Evolutionary conservation across 2,797 vertebrate species (phyloP).

Genomic region (Orestias chungarensis): DNA sequence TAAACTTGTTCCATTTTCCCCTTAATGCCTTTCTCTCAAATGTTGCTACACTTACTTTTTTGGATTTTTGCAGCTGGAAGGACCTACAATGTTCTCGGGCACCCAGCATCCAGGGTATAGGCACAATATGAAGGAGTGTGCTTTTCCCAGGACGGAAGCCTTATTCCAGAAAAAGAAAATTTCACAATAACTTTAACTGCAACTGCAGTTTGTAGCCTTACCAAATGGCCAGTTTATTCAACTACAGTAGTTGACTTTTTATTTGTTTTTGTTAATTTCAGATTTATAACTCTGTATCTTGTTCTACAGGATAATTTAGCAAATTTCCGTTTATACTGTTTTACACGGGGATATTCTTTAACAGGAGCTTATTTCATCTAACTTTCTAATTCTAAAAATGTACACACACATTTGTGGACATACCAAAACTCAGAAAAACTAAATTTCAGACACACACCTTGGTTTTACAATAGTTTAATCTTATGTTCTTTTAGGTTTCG

Average conservation of each 20-base stretch:
- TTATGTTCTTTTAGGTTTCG: neutral
- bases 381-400: neutral
- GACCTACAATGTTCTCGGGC: neutral
- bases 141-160: neutral
- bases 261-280: neutral
- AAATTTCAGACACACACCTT: neutral
- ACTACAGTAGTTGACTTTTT: too few species aligned
- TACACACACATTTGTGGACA: neutral
- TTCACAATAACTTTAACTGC: too few species aligned
- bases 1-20: neutral
- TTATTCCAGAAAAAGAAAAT: neutral
- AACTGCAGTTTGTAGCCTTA: neutral
- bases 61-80: neutral
- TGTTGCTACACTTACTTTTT: neutral
- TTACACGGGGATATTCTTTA: too few species aligned
- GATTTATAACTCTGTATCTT: neutral
- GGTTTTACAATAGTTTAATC: too few species aligned
- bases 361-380: neutral
- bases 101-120: neutral
- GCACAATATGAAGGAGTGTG: neutral
- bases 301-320: neutral
- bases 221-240: neutral
- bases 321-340: too few species aligned
- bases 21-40: neutral
- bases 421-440: neutral